Evolutionary conservation across 1,140 invertebrate genomes (phyloP).

Genomic region (Drosophila nebulosa): DNA sequence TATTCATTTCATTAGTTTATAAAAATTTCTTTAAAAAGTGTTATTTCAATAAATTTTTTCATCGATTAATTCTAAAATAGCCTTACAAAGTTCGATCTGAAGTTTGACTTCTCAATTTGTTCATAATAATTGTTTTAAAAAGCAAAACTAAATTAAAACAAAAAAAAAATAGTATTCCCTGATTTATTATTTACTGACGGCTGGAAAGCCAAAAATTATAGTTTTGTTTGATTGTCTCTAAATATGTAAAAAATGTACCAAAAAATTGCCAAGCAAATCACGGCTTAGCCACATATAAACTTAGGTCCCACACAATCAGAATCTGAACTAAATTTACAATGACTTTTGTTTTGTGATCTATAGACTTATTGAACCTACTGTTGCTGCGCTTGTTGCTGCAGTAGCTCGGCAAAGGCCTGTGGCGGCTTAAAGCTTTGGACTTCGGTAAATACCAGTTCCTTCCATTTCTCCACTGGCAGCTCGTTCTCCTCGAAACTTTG

Average conservation of each 20-base stretch:
- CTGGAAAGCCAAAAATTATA: too few relatives aligned
- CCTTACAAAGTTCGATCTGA: too few relatives aligned
- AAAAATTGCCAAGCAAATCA: background rate
- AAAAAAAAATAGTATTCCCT: too few relatives aligned
- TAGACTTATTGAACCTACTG: conserved; percentile 31
- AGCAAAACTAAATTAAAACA: too few relatives aligned
- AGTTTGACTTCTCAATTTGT: too few relatives aligned
- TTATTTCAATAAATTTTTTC: too few relatives aligned
- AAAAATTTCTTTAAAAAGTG: background rate
- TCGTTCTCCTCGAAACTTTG: conserved; percentile 98
- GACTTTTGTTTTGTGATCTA: conserved; percentile 3
- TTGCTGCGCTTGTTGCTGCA: conserved; percentile 58
- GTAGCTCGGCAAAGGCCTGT: conserved; percentile 63
- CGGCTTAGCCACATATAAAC: background rate
- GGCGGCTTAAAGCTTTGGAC: conserved; percentile 87
- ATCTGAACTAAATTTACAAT: conserved; percentile 3
- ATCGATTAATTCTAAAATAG: too few relatives aligned
- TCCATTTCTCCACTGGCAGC: conserved; percentile 96
- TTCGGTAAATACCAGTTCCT: conserved; percentile 91
- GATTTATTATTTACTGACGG: too few relatives aligned
- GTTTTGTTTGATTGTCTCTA: background rate
- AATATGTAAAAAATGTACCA: background rate
- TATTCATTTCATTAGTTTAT: background rate
- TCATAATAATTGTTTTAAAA: too few relatives aligned
- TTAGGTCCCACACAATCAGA: background rate